A percentile compares a stretch with the other conserved stretches of the same genome.
These are phyloP conservation scores for Plebejus anna DNA, from an alignment of 2,888 invertebrate genomes.

Conservation along the genomic window DNA sequence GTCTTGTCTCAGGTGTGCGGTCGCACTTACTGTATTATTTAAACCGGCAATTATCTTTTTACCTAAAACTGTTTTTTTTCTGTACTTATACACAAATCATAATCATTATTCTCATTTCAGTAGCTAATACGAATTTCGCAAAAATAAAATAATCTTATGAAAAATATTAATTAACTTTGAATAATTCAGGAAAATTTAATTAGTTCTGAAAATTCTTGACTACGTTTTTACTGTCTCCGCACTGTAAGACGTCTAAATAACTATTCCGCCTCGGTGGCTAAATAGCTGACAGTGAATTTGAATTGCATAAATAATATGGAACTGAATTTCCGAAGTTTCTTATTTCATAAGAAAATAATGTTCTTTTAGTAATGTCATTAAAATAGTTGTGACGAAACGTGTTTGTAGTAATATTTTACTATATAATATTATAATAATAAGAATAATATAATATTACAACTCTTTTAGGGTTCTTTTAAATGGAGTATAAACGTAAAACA, in stretches of 20 bases:
- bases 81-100: too few relatives aligned
- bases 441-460: too few relatives aligned
- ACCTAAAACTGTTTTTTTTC: too few relatives aligned
- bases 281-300: constrained; percentile 1
- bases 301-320: constrained; percentile 11
- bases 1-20: too few relatives aligned
- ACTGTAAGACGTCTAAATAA: neutral
- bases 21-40: too few relatives aligned
- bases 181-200: constrained; percentile 1
- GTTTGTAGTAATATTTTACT: neutral
- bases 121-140: too few relatives aligned
- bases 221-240: neutral
- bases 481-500: neutral
- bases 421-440: too few relatives aligned
- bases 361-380: neutral
- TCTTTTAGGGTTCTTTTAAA: neutral
- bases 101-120: too few relatives aligned
- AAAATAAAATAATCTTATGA: too few relatives aligned
- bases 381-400: neutral
- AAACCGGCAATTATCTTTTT: too few relatives aligned
- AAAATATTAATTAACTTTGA: neutral
- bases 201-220: neutral
- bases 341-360: neutral
- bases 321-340: neutral
- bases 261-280: neutral